phyloP scores from a whole-genome alignment of 2,888 invertebrate genomes.

The Sarcophaga variegata region DNA sequence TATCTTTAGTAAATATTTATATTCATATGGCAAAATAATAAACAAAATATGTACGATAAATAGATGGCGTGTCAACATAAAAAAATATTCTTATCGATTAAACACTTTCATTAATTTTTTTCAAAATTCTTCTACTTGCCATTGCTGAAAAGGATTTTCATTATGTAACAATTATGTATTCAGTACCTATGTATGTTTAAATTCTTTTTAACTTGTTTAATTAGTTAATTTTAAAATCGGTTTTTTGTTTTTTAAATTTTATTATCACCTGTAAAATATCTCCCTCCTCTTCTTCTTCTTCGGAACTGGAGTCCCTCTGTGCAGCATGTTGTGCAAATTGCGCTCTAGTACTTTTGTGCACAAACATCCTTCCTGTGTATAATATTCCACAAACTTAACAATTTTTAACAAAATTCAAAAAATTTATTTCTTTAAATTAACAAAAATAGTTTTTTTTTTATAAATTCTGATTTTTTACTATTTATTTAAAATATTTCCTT shows the following conservation, averaged over 20 bases:
- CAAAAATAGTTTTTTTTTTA: neutral
- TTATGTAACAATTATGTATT: conserved; percentile 40
- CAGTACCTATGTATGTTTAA: neutral
- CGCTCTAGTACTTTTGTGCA: conserved; percentile 81
- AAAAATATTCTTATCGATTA: conserved; percentile 27
- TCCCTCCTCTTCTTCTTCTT: conserved; percentile 85
- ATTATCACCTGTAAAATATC: conserved; percentile 80
- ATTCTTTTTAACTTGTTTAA: neutral
- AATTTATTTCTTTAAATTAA: conserved; percentile 11
- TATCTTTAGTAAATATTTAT: neutral
- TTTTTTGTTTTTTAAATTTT: neutral
- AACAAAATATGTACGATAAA: neutral
- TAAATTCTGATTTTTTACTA: conserved; percentile 45
- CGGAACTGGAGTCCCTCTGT: conserved; percentile 83
- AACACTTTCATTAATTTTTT: conserved; percentile 28
- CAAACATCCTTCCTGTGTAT: conserved; percentile 82
- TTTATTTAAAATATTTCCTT: conserved; percentile 37
- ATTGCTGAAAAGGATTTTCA: conserved; percentile 22
- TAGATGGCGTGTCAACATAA: neutral
- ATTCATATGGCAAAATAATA: neutral
- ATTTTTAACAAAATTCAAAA: conserved; percentile 60
- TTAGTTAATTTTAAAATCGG: neutral
- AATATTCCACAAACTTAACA: conserved; percentile 4
- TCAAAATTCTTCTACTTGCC: conserved; percentile 7
- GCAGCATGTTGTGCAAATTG: conserved; percentile 80